Evolutionary conservation across 2,797 vertebrate species (phyloP).

Genomic region (Crenuchus spilurus): DNA sequence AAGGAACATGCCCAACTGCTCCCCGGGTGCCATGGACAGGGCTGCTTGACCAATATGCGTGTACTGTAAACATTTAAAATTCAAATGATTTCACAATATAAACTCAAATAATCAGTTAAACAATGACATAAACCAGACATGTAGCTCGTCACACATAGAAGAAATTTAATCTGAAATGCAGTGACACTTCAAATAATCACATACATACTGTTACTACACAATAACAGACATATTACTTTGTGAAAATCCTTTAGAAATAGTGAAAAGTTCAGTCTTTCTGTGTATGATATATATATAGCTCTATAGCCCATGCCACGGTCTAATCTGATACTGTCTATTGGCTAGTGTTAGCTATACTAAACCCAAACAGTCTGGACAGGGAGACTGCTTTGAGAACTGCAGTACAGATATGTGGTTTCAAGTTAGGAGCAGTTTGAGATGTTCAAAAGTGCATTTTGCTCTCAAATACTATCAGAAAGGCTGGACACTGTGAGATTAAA

Average conservation of each 20-base stretch:
- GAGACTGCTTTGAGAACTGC: too few relatives aligned
- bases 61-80: background rate
- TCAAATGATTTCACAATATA: background rate
- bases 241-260: slow-evolving; percentile 11
- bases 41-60: too few relatives aligned
- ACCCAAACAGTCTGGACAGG: background rate
- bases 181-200: slow-evolving; percentile 50
- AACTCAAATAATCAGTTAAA: background rate
- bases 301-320: background rate
- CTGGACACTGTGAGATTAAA: background rate
- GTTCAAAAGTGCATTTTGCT: background rate
- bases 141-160: slow-evolving; percentile 26
- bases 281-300: slow-evolving; percentile 3
- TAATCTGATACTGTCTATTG: background rate
- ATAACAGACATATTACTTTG: slow-evolving; percentile 41
- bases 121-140: background rate
- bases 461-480: background rate
- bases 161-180: slow-evolving; percentile 54
- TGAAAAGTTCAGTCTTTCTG: background rate
- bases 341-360: background rate
- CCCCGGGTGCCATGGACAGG: too few relatives aligned
- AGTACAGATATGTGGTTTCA: background rate
- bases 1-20: too few relatives aligned
- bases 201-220: slow-evolving; percentile 50
- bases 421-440: background rate